Conservation (phyloP, 92 coral and sea anemone species). For the Chrysogorgia sp. region DNA sequence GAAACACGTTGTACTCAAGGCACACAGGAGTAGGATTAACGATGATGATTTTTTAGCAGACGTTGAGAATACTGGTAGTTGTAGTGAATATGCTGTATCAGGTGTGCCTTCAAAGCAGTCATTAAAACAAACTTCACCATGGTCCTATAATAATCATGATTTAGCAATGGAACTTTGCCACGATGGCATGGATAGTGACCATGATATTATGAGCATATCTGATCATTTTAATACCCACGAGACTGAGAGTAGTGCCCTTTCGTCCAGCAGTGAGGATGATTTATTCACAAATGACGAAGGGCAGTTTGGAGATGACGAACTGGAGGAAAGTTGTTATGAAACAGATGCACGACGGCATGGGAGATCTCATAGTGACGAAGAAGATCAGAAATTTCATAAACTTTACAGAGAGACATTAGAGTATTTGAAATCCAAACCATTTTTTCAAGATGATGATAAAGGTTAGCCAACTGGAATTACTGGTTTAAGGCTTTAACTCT, state of each 20-base stretch:
- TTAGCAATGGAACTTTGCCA: constrained; percentile 48
- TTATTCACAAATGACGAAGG: constrained; percentile 95
- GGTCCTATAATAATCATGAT: neutral
- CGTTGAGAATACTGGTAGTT: constrained; percentile 64
- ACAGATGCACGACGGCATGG: constrained; percentile 73
- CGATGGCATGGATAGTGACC: constrained; percentile 71
- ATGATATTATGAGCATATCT: constrained; percentile 44
- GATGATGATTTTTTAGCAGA: constrained; percentile 66
- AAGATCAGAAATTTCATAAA: constrained; percentile 81
- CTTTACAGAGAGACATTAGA: constrained; percentile 53
- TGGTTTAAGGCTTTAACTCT: constrained; percentile 16
- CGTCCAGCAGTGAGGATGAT: constrained; percentile 59
- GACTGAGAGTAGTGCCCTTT: constrained; percentile 32
- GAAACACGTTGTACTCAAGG: constrained; percentile 55
- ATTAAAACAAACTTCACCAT: constrained; percentile 13
- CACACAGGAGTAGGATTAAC: constrained; percentile 52
- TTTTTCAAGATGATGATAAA: constrained; percentile 41
- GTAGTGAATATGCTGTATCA: constrained; percentile 51
- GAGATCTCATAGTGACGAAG: constrained; percentile 63
- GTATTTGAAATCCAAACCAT: constrained; percentile 37
- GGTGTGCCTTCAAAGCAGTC: constrained; percentile 32
- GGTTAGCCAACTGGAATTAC: neutral
- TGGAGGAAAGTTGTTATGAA: constrained; percentile 93
- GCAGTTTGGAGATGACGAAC: constrained; percentile 91
- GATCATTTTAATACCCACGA: constrained; percentile 19